Evolutionary conservation across 2,888 invertebrate genomes (phyloP), one percentile per base, ranked within the genome.

Genomic region (Branchellion lobata): DNA sequence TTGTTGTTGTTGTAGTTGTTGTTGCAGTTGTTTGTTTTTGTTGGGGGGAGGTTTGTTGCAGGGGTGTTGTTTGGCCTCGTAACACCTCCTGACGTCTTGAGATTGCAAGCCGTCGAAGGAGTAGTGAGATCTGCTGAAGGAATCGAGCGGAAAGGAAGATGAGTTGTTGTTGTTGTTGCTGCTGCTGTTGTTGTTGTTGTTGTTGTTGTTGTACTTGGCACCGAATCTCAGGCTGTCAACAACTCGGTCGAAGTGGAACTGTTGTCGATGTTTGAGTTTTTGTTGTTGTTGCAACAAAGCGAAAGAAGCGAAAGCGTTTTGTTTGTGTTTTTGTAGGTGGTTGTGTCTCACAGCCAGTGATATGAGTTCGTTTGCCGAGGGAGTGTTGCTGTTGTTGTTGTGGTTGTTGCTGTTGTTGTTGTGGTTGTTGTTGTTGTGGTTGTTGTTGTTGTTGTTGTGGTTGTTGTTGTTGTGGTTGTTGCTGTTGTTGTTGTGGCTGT

Each of bases 151-250:
- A 21, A 11, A 5, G 65, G 3, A 27, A 29, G 8, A 5, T 3
- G n/a, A 5, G n/a, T 27, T 3, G 21, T 27, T 29, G 65, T 29
- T 65, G 65, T 65, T 65, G 3, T 5, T 5, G 8, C 21, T 65
- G 65, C 21, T 65, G 27, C 5, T 69, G 27, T 69, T 69, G 21
- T 29, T 29, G 33, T 69, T 69, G 33, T 11, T 27, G 33, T 5
- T 29, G 29, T 5, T 27, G 33, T 34, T 31, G 61, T 11, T 51
- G 34, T n/a, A 53, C 34, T 27, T 31, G 27, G n/a, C 36, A 36
- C 21, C 27, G 40, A 72, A 72, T 36, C 61, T 8, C n/a, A 57
- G 24, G 72, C 21, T 72, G 73, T 47, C 73, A 33, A 47, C 47
- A 8, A 47, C 2, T 33, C 47, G 5, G 14, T 73, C 24, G 21